Evolutionary conservation across 2,113 vertebrate species (phyloP).

Genomic region (Myrmecobius fasciatus): DNA sequence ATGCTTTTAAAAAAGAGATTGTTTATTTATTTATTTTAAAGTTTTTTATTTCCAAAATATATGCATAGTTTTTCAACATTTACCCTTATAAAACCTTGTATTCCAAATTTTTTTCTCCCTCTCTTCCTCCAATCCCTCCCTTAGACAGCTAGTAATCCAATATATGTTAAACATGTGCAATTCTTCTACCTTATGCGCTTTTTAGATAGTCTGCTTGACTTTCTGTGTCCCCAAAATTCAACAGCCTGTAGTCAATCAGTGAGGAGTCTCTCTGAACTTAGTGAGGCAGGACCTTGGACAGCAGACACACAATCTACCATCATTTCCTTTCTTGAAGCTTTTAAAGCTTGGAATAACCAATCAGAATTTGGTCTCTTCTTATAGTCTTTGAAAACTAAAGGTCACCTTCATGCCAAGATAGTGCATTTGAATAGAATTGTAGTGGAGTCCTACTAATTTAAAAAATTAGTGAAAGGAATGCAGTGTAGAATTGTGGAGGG

Average conservation of each 20-base stretch:
- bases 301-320: neutral
- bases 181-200: neutral
- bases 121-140: no score
- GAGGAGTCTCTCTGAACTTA: neutral
- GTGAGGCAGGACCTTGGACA: slow-evolving; percentile 3
- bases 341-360: neutral
- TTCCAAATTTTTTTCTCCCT: no score
- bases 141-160: no score
- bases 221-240: neutral
- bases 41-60: no score
- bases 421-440: neutral
- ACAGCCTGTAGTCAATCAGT: neutral
- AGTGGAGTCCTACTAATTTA: neutral
- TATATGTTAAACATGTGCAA: no score
- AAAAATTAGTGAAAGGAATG: neutral
- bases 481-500: neutral
- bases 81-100: no score
- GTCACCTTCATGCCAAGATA: neutral
- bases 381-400: neutral
- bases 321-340: neutral
- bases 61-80: no score
- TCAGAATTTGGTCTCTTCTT: neutral
- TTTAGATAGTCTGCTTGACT: neutral
- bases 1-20: neutral
- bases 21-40: no score